A percentile compares a stretch with the other conserved stretches of the same genome.
phyloP scores from a whole-genome alignment of 2,888 invertebrate genomes.

The Drosophila melanocephala region DNA sequence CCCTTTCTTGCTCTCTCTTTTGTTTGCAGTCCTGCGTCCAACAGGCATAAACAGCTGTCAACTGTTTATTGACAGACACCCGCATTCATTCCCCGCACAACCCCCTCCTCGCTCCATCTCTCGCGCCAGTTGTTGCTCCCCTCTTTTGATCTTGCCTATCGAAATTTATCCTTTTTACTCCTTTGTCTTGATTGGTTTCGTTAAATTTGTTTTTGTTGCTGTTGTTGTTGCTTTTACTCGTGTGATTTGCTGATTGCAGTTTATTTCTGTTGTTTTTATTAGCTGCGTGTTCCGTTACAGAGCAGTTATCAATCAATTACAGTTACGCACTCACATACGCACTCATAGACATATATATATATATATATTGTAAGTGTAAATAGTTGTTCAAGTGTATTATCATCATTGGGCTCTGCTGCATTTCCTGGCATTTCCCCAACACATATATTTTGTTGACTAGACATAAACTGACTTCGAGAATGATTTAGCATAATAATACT shows the following conservation, averaged over 20 bases:
- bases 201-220: constrained; percentile 4
- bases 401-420: constrained; percentile 16
- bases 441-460: constrained; percentile 8
- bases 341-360: neutral
- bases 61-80: constrained; percentile 65
- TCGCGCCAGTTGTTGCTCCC: neutral
- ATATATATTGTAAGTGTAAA: neutral
- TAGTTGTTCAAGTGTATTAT: constrained; percentile 3
- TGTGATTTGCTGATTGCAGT: constrained; percentile 56
- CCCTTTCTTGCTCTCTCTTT: constrained; percentile 8
- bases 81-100: constrained; percentile 8
- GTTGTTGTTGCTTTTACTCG: constrained; percentile 23
- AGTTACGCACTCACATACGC: neutral
- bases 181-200: constrained; percentile 36
- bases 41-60: constrained; percentile 78
- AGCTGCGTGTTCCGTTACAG: constrained; percentile 36
- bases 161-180: constrained; percentile 43
- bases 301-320: constrained; percentile 31
- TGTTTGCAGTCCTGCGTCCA: constrained; percentile 55
- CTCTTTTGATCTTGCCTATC: constrained; percentile 14
- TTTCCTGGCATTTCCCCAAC: constrained; percentile 26
- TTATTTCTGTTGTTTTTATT: constrained; percentile 30
- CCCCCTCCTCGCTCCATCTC: neutral
- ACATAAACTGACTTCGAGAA: constrained; percentile 1
- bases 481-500: constrained; percentile 3